Conservation (phyloP, 2,888 invertebrate species). For the Noctua pronuba region DNA sequence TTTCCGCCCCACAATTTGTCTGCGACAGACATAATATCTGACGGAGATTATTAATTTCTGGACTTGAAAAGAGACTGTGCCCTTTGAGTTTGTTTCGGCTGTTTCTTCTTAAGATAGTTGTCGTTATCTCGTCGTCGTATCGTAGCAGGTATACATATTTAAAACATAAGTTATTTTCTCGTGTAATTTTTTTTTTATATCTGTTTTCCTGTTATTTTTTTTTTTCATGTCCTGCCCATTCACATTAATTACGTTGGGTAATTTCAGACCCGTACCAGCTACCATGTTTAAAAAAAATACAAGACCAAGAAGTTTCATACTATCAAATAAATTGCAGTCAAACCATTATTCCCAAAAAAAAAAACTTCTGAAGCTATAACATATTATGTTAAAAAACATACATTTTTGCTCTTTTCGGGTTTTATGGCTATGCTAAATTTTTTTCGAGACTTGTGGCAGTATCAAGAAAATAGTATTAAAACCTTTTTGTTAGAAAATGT, state of each 20-base stretch:
- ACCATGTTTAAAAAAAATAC: background rate
- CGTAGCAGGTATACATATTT: background rate
- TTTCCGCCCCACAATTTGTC: background rate
- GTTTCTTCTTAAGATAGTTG: no score
- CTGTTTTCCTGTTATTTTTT: background rate
- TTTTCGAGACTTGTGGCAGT: background rate
- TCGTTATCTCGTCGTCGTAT: background rate
- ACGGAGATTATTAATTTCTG: background rate
- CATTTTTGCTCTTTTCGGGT: background rate
- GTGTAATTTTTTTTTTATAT: background rate
- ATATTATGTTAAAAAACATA: background rate
- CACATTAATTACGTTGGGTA: background rate
- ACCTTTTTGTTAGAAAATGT: background rate
- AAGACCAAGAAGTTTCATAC: background rate
- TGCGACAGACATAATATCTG: background rate
- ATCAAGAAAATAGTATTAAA: background rate
- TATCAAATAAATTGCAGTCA: background rate
- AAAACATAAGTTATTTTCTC: background rate
- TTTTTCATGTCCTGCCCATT: background rate
- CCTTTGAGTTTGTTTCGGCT: background rate
- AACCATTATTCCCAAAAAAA: background rate
- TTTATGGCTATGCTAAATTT: background rate
- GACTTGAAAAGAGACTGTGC: background rate
- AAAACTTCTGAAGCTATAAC: background rate
- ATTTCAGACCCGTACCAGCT: background rate